phyloP scores from a whole-genome alignment of 2,113 vertebrate genomes.

The Cygnus buccinator region DNA sequence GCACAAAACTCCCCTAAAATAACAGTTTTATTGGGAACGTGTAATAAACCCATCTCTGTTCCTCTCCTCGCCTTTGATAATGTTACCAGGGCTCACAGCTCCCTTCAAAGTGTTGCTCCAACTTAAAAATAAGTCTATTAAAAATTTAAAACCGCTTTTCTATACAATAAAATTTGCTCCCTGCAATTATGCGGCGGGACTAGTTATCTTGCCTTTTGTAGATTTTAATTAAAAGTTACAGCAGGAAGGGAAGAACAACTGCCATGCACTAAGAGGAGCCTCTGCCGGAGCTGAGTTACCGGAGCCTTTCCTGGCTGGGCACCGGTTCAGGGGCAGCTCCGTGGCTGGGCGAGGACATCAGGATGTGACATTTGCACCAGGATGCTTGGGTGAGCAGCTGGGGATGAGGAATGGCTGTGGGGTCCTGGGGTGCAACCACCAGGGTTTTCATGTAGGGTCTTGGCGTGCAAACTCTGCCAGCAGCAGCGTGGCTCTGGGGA shows the following conservation, averaged over 20 bases:
- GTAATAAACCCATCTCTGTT: neutral
- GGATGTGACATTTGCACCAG: no score
- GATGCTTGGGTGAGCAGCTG: no score
- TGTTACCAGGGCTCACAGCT: neutral
- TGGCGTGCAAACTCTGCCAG: no score
- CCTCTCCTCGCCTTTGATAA: neutral
- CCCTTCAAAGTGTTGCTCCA: slow-evolving; percentile 36
- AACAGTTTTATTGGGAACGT: slow-evolving; percentile 1
- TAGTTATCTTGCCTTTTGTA: slow-evolving; percentile 7
- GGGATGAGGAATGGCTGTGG: neutral
- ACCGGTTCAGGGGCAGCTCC: no score
- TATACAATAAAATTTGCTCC: slow-evolving; percentile 35
- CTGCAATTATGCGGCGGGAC: slow-evolving; percentile 18
- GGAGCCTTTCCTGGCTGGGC: neutral
- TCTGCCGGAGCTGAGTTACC: neutral
- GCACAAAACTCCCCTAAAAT: slow-evolving; percentile 22
- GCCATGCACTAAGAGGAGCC: neutral
- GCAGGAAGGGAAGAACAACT: neutral
- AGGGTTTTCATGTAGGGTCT: no score
- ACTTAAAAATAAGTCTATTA: slow-evolving; percentile 55
- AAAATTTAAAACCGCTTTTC: slow-evolving; percentile 61
- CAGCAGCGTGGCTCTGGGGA: no score
- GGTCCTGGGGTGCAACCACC: neutral
- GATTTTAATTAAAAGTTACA: slow-evolving; percentile 66
- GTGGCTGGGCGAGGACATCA: no score